A percentile compares a stretch with the other conserved stretches of the same genome.
phyloP scores from a whole-genome alignment of 2,113 vertebrate genomes.

The Dipodomys merriami region DNA sequence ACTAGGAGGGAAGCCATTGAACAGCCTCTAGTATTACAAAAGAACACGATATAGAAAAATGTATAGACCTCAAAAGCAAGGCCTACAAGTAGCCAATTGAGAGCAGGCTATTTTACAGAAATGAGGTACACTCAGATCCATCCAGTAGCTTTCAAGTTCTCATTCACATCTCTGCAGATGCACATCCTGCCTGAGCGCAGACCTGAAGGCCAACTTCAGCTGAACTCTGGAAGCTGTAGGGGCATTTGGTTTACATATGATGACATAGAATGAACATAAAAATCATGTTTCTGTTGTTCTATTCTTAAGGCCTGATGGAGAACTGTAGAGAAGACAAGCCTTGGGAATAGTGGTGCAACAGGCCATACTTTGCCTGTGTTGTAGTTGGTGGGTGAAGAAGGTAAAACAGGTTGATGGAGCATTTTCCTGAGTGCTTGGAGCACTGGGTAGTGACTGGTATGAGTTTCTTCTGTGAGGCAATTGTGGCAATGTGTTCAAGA shows the following conservation, averaged over 20 bases:
- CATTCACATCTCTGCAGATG: not conserved
- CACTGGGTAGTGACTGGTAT: not conserved
- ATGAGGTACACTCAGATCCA: not conserved
- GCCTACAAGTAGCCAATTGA: not conserved
- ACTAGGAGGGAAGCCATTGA: not conserved
- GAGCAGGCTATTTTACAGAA: not conserved
- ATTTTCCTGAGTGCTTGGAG: not conserved
- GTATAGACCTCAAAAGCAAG: not conserved
- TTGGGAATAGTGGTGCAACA: too few relatives aligned
- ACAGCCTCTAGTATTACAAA: not conserved
- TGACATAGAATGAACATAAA: not conserved
- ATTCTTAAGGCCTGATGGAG: not conserved
- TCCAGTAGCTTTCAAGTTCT: not conserved
- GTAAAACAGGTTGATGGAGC: too few relatives aligned
- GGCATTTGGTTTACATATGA: not conserved
- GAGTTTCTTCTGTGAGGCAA: not conserved
- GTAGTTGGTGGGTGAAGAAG: not conserved
- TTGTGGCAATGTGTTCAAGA: not conserved
- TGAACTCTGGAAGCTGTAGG: not conserved
- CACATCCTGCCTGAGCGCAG: not conserved
- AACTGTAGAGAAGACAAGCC: not conserved
- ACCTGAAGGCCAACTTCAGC: not conserved
- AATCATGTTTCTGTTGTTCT: not conserved
- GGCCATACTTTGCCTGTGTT: not conserved
- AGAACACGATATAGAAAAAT: not conserved